Base-by-base conservation (phyloP, 2,888 invertebrate genomes). In the Marasmarcha lunaedactyla region DNA sequence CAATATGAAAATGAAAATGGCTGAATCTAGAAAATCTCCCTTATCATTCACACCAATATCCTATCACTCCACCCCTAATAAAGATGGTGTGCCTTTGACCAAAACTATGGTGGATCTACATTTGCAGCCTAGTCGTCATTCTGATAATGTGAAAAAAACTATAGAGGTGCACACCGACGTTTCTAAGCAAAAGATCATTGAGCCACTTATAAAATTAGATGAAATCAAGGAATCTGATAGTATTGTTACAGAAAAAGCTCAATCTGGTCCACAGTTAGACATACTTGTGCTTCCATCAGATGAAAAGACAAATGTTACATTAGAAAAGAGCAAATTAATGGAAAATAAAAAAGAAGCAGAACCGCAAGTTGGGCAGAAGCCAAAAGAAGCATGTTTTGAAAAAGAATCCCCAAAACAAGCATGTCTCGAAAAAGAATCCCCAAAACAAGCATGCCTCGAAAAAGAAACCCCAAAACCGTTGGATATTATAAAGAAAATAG, bases 41-140 rank as follows among this genome's bases (percentile, higher is more conserved):
- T 55, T 83, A 35, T 67, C 68, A 47, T 76, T 66, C 44, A 77
- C 70, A 35, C 72, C 74, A 11, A 72, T 79, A 74, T 70, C 77
- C 43, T 78, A 61, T 57, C 79, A 79, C 48, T 83, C 83, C 41
- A 81, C 81, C 27, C 78, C 81, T 26, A 83, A 72, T 45, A 81
- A 81, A 57, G 81, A 81, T 50, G 71, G 73, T 13, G 73, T 71
- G 46, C 81, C 81, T 30, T 57, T 81, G 10, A 81, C 81, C 15
- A 83, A 83, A 54, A 78, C 70, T 1, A 81, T 79, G 81, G 78
- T 83, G 2, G 71, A 83, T 39, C 66, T 67, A 49, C 81, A 81
- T 33, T 47, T 83, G 39, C 76, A 81, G 44, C 77, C 83, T 7
- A 79, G 55, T 41, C 63, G 79, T 43, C 73, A 79, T 56, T 72